These are phyloP conservation scores for Potorous gilbertii DNA, from an alignment of 2,797 vertebrate genomes.

Conservation along the genomic window DNA sequence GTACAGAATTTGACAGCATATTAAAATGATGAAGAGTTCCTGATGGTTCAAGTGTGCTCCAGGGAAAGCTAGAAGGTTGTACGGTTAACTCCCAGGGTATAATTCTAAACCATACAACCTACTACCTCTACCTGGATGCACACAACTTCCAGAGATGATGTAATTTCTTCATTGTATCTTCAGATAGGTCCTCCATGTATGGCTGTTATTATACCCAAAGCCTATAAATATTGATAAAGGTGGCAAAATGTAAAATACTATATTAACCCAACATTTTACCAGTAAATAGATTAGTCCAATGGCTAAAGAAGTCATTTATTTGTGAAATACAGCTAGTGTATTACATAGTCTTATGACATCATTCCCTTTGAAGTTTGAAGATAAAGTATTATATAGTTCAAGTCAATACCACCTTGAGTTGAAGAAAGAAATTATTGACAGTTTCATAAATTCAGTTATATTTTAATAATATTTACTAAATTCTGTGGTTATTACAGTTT, in stretches of 20 bases:
- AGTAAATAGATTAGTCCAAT: not conserved
- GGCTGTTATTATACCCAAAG: conserved; percentile 74
- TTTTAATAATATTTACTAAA: conserved; percentile 48
- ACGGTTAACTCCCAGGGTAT: conserved; percentile 99
- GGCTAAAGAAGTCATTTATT: conserved; percentile 2
- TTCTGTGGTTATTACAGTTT: conserved; percentile 17
- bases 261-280: conserved; percentile 66
- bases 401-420: conserved; percentile 22
- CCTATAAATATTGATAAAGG: not conserved
- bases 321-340: conserved; percentile 16
- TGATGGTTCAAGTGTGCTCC: conserved; percentile 98
- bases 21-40: conserved; percentile 86
- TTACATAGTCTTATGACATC: conserved; percentile 28
- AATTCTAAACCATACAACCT: conserved; percentile 99
- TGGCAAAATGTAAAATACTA: conserved; percentile 51
- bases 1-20: conserved; percentile 83
- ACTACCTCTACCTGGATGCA: conserved; percentile 99
- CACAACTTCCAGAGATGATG: conserved; percentile 90
- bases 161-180: conserved; percentile 87
- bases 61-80: conserved; percentile 99
- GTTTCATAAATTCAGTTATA: conserved; percentile 22
- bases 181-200: conserved; percentile 83
- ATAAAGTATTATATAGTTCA: conserved; percentile 35
- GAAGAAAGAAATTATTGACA: conserved; percentile 15
- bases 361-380: not conserved